Evolutionary conservation across 2,113 vertebrate genomes (phyloP).

Genomic region (Cyphomyrus discorhynchus): DNA sequence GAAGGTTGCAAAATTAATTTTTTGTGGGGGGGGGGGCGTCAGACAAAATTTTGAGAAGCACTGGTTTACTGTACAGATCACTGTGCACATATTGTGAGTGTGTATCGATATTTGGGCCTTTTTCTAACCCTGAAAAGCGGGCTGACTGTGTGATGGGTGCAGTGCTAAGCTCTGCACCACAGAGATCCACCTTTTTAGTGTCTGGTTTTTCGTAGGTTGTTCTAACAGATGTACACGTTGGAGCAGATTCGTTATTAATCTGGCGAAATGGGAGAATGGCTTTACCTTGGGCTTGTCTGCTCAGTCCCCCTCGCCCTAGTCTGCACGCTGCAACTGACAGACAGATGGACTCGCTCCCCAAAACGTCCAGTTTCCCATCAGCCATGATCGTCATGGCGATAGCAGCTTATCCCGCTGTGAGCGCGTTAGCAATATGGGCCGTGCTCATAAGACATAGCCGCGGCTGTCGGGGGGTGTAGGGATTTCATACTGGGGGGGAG

Average conservation of each 20-base stretch:
- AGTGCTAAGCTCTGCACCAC: neutral
- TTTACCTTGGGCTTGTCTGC: neutral
- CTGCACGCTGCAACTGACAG: neutral
- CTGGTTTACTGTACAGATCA: neutral
- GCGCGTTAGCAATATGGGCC: neutral
- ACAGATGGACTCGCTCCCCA: neutral
- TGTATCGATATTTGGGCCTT: neutral
- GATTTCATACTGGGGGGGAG: neutral
- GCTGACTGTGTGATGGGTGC: neutral
- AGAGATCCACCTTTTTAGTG: neutral
- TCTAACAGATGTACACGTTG: neutral
- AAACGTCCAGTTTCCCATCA: neutral
- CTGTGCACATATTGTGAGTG: neutral
- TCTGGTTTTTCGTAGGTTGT: neutral
- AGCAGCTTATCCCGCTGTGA: neutral
- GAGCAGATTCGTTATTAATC: neutral
- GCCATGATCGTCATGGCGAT: neutral
- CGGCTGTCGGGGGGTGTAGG: neutral
- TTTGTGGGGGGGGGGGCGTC: neutral
- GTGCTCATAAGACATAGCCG: neutral
- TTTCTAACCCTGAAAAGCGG: neutral
- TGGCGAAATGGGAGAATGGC: neutral
- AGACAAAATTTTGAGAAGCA: neutral
- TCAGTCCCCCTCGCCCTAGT: neutral
- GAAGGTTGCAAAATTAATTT: neutral